Conservation (phyloP, 2,113 vertebrate genomes). For the Xiphophorus hellerii region DNA sequence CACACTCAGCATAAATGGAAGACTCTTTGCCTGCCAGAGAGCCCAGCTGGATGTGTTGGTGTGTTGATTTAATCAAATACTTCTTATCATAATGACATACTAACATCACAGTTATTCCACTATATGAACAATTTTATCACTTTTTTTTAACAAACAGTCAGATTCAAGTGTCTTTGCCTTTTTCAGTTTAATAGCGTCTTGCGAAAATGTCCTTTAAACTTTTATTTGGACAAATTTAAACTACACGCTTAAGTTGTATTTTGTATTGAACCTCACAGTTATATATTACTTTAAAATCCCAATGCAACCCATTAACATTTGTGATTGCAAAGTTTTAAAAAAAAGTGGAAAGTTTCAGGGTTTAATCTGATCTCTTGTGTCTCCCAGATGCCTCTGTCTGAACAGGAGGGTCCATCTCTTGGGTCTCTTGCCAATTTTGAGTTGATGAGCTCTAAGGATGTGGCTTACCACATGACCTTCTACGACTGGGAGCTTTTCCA, state of each 20-base stretch:
- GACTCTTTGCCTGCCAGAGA: constrained; percentile 91
- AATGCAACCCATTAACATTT: not conserved
- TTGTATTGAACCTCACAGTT: too few relatives aligned
- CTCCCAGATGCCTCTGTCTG: constrained; percentile 88
- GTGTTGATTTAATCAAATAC: constrained; percentile 57
- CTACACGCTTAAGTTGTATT: too few relatives aligned
- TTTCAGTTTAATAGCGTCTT: not conserved
- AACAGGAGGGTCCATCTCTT: constrained; percentile 91
- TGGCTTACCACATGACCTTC: constrained; percentile 94
- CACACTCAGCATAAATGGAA: constrained; percentile 91
- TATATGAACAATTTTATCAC: not conserved
- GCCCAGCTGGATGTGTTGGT: constrained; percentile 97
- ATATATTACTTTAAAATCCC: not conserved
- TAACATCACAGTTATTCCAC: not conserved
- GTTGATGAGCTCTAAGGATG: constrained; percentile 97
- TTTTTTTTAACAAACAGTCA: not conserved
- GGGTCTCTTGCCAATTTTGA: constrained; percentile 91
- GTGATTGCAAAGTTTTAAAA: not conserved
- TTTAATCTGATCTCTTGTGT: not conserved
- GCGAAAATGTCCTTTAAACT: too few relatives aligned
- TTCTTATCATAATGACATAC: not conserved
- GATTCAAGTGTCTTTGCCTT: not conserved
- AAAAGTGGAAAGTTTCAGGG: not conserved
- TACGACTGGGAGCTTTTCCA: constrained; percentile 99
- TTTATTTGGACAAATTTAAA: too few relatives aligned